These are phyloP conservation scores for Drosophila melanogaster DNA, from an alignment of 1,140 invertebrate genomes.

Conservation along the genomic window Release_6_plus_ISO1_MT NT_033777.3:10009501-10010000, in stretches of 20 bases:
- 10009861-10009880: slow-evolving; percentile 35
- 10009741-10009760: slow-evolving; percentile 65
- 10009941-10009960: slow-evolving; percentile 68
- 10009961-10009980: slow-evolving; percentile 47
- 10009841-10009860: slow-evolving; percentile 34
- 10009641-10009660: slow-evolving; percentile 61
- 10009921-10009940: slow-evolving; percentile 36
- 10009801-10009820: slow-evolving; percentile 70
- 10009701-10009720: slow-evolving; percentile 30
- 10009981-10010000: slow-evolving; percentile 58
- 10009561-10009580: slow-evolving; percentile 2
- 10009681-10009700: slow-evolving; percentile 63
- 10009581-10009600: slow-evolving; percentile 38
- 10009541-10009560: not conserved
- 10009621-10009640: slow-evolving; percentile 74
- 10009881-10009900: slow-evolving; percentile 50
- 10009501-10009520: slow-evolving; percentile 26
- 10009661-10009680: slow-evolving; percentile 52
- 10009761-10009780: slow-evolving; percentile 31
- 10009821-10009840: slow-evolving; percentile 45
- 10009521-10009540: slow-evolving; percentile 24
- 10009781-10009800: slow-evolving; percentile 67
- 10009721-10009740: slow-evolving; percentile 83
- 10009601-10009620: slow-evolving; percentile 30
- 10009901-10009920: slow-evolving; percentile 64